These are phyloP conservation scores for Pectinophora gossypiella DNA, from an alignment of 1,140 invertebrate genomes.

Conservation along the genomic window DNA sequence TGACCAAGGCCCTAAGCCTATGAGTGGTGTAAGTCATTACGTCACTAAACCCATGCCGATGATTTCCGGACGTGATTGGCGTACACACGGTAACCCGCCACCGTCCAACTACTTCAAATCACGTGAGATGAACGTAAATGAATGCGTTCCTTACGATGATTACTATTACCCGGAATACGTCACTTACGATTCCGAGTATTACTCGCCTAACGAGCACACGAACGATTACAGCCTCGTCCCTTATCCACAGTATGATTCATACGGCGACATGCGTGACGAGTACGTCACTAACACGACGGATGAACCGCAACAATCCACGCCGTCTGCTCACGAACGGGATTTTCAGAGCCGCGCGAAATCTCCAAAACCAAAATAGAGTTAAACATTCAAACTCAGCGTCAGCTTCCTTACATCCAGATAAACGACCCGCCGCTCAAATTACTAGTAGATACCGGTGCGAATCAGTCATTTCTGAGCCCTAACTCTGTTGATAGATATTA, in stretches of 20 bases:
- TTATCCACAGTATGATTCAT: not conserved
- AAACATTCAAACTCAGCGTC: conserved; percentile 2
- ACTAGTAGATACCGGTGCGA: conserved; percentile 4
- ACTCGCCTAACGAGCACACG: not conserved
- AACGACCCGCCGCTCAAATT: conserved; percentile 3
- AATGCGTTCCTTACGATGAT: not conserved
- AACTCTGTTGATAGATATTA: not conserved
- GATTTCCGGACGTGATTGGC: not conserved
- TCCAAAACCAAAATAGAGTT: not conserved
- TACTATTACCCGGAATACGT: not conserved
- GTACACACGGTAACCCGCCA: not conserved
- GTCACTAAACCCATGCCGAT: not conserved
- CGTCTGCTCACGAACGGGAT: not conserved
- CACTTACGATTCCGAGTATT: not conserved
- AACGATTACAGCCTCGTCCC: not conserved
- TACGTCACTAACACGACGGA: not conserved
- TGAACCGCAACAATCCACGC: not conserved
- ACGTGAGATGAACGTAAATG: not conserved
- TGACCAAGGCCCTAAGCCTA: not conserved
- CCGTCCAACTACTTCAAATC: not conserved
- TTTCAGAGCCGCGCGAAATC: not conserved
- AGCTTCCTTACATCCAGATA: conserved; percentile 8
- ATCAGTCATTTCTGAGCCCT: conserved; percentile 5
- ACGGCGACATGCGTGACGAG: not conserved
- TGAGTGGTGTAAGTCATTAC: not conserved